phyloP scores from a whole-genome alignment of 1,140 invertebrate species.

The Mya arenaria region DNA sequence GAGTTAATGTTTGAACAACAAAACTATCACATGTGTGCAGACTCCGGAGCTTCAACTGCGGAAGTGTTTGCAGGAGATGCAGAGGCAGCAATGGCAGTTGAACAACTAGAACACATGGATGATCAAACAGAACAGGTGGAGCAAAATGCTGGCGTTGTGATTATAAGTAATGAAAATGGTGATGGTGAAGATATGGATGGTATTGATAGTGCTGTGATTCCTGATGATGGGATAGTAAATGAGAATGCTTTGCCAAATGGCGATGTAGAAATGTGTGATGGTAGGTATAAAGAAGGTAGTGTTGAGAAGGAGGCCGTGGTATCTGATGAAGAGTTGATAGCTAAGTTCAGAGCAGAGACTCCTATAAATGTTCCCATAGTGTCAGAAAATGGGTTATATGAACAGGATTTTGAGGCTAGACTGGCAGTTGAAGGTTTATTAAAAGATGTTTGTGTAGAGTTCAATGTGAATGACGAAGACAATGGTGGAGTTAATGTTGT shows the following conservation, averaged over 20 bases:
- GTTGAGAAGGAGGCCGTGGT: constrained; percentile 31
- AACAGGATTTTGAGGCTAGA: constrained; percentile 50
- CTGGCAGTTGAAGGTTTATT: constrained; percentile 47
- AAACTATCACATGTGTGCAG: not conserved
- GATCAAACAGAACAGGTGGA: constrained; percentile 12
- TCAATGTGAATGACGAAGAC: constrained; percentile 40
- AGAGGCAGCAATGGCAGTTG: constrained; percentile 46
- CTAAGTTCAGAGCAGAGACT: constrained; percentile 42
- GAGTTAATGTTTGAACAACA: constrained; percentile 51
- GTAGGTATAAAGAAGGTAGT: constrained; percentile 32
- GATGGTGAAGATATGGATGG: not conserved
- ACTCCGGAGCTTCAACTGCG: not conserved
- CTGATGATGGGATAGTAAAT: constrained; percentile 8
- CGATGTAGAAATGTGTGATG: not conserved
- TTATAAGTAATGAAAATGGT: too few species aligned
- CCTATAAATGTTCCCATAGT: constrained; percentile 46
- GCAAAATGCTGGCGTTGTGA: not conserved
- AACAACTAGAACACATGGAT: constrained; percentile 42
- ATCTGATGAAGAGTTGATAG: constrained; percentile 26
- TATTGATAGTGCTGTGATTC: constrained; percentile 19
- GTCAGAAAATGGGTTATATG: constrained; percentile 41
- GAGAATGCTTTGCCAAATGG: constrained; percentile 20
- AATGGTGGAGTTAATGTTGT: constrained; percentile 33
- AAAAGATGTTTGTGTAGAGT: constrained; percentile 39
- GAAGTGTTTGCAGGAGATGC: constrained; percentile 32